A percentile compares a stretch with the other conserved stretches of the same genome.
Conservation (phyloP, 2,113 vertebrate species). For the Malurus alboscapulatus region DNA sequence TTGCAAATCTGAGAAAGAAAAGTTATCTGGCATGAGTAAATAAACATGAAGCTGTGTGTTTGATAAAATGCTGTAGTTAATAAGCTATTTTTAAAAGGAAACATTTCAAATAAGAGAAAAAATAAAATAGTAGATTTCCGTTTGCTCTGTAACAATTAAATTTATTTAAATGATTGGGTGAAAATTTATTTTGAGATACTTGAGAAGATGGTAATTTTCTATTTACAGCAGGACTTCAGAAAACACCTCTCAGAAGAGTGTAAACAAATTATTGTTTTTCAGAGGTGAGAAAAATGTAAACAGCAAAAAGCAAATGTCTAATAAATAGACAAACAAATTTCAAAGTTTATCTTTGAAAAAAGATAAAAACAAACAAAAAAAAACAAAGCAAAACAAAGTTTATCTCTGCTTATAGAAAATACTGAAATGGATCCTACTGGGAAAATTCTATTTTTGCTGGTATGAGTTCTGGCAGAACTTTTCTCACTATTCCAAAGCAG, state of each 20-base stretch:
- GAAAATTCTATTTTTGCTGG: background rate
- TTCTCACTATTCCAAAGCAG: background rate
- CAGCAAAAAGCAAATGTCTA: background rate
- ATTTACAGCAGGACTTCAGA: background rate
- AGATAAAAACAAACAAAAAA: too few species aligned
- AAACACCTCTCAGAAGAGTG: background rate
- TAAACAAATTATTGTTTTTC: background rate
- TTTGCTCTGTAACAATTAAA: background rate
- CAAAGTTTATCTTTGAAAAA: too few species aligned
- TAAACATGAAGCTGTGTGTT: background rate
- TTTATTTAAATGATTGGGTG: background rate
- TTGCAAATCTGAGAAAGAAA: background rate
- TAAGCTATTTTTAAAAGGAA: background rate
- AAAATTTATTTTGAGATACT: background rate
- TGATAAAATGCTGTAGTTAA: background rate
- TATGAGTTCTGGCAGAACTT: background rate
- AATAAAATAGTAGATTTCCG: background rate
- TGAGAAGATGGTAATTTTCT: background rate
- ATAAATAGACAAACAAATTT: background rate
- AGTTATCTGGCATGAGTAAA: background rate
- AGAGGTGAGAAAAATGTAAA: background rate
- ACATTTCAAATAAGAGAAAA: background rate
- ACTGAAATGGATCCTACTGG: background rate
- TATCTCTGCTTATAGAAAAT: background rate
- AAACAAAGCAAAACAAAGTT: background rate